Base-by-base conservation (phyloP, 2,113 vertebrate species). In the Oceanodroma tethys region DNA sequence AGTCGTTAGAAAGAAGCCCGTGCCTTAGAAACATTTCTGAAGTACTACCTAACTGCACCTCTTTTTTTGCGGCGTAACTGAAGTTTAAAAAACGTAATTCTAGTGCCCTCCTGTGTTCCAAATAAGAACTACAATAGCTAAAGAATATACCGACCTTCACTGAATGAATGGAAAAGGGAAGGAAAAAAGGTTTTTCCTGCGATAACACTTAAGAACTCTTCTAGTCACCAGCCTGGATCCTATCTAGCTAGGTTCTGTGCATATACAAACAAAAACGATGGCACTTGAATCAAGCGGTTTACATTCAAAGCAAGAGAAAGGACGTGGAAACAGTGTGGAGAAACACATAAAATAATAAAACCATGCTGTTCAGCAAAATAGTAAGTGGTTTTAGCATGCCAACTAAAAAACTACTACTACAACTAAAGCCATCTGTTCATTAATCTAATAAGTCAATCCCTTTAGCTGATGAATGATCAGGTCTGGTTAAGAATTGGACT, bases 21-120 rank as follows among this genome's bases (percentile, higher is more conserved):
- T 9, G 32, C 11, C 16, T 48, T 9, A 7, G 21, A 23, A 60
- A 36, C 8, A 4, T 13, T 16, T 26, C 43, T 27, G 11, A 65
- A 95, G 30, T 3, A 1, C 48, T 43, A 53, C 16, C 15, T 18
- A 34, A 19, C 36, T 1, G 26, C 17, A 22, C 5, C 32, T 11
- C 29, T 20, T 47, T 36, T 34, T 48, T 9, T 6, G 42, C 22
- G 47, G 30, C 6, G 0, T 5, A 34, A 9, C 11, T 13, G 36
- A 29, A n/a, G 30, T 11, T 48, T 34, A 19, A 93, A 19, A 42
- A 52, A 18, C 1, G 87, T 47, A 19, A 85, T 95, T 87, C 52
- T 58, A 52, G 78, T 88, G 95, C 95, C 95, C 95, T 89, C 96
- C 70, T 56, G 87, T 82, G 96, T 82, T 56, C 66, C 36, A 6